A percentile compares a stretch with the other conserved stretches of the same genome.
Conservation (phyloP, 2,113 vertebrate genomes). For the Toxotes jaculatrix region DNA sequence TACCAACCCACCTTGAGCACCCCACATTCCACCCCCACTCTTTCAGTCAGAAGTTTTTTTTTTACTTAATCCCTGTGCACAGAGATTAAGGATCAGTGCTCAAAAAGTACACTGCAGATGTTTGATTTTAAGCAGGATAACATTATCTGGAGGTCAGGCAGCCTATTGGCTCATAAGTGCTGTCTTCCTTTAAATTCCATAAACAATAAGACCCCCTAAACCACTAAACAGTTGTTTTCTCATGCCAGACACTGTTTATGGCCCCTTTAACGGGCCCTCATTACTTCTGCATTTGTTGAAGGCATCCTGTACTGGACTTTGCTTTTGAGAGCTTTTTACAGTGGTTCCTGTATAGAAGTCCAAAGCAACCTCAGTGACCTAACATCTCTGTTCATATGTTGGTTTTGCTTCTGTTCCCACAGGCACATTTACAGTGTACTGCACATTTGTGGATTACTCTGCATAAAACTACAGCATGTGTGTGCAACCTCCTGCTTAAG, state of each 20-base stretch:
- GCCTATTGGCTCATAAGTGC: slow-evolving; percentile 16
- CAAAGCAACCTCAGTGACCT: slow-evolving; percentile 37
- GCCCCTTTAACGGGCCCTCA: slow-evolving; percentile 53
- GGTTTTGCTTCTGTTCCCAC: not conserved
- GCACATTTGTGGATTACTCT: slow-evolving; percentile 28
- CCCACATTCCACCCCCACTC: no score
- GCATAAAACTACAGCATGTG: not conserved
- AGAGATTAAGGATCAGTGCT: not conserved
- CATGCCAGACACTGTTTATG: slow-evolving; percentile 42
- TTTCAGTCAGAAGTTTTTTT: no score
- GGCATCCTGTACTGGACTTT: slow-evolving; percentile 40
- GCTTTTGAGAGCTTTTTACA: slow-evolving; percentile 51
- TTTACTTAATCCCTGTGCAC: not conserved
- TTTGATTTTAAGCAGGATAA: slow-evolving; percentile 7
- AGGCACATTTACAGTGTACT: slow-evolving; percentile 7
- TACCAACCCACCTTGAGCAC: no score
- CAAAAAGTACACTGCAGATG: not conserved
- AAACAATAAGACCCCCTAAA: slow-evolving; percentile 53
- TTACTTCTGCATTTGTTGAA: slow-evolving; percentile 51
- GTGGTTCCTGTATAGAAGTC: slow-evolving; percentile 23
- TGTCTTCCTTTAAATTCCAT: slow-evolving; percentile 42
- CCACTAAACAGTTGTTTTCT: slow-evolving; percentile 50
- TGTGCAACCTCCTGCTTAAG: slow-evolving; percentile 29
- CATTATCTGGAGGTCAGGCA: slow-evolving; percentile 2
- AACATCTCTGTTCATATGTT: slow-evolving; percentile 2